A percentile compares a stretch with the other conserved stretches of the same genome.
Conservation (phyloP, 2,113 vertebrate genomes). For the Lasiurus borealis region DNA sequence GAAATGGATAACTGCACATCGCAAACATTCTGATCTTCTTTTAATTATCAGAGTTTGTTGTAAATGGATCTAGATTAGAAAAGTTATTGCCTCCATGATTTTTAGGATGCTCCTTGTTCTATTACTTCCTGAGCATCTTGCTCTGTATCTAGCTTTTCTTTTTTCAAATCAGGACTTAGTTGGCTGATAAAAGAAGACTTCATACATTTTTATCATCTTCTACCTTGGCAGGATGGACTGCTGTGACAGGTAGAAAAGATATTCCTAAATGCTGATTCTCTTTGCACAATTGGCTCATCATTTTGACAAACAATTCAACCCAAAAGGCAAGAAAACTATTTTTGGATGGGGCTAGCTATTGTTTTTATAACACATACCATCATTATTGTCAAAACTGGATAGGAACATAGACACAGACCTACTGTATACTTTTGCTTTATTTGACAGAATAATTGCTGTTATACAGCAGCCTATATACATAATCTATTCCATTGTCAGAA, state of each 20-base stretch:
- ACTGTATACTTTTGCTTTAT: neutral
- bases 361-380: neutral
- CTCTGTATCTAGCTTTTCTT: neutral
- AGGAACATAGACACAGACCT: neutral
- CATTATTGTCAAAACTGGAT: conserved; percentile 26
- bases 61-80: neutral
- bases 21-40: neutral
- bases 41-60: neutral
- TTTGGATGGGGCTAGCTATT: neutral
- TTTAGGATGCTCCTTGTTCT: neutral
- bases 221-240: neutral
- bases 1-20: neutral
- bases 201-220: conserved; percentile 46
- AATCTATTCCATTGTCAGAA: neutral
- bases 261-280: neutral
- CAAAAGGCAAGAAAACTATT: conserved; percentile 55
- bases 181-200: neutral
- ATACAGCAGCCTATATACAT: neutral
- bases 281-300: conserved; percentile 54
- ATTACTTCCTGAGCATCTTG: neutral
- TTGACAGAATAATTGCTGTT: neutral
- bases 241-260: conserved; percentile 35
- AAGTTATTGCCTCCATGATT: neutral
- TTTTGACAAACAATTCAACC: conserved; percentile 58
- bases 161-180: neutral